Base-by-base conservation (phyloP, 2,797 vertebrate genomes). In the Chromobotia macracanthus region DNA sequence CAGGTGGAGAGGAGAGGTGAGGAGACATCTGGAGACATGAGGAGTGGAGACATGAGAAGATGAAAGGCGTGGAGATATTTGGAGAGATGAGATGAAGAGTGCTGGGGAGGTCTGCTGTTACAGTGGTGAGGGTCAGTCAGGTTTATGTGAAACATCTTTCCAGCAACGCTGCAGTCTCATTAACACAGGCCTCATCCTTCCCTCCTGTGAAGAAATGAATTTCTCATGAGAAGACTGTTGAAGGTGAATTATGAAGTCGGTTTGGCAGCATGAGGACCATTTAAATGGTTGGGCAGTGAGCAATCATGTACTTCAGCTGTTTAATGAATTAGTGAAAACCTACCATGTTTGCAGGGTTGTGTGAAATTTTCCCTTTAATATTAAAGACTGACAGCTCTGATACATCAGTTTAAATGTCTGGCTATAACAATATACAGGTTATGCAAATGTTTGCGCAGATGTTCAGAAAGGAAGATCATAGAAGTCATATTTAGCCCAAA, bases 211-310 rank as follows among this genome's bases (percentile, higher is more conserved):
- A 44, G 63, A 75, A 80, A 82, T 63, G 23, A 79, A 69, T 74
- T 79, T n/a, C n/a, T n/a, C n/a, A n/a, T n/a, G 79, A 79, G 66
- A 16, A 60, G 46, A 68, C 72, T 68, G 21, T 41, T 51, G 53
- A 71, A 78, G 53, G 61, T 82, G 71, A 72, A 86, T 81, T 63
- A 77, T 70, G 58, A 75, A 75, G 31, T 55, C 55, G 50, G 50
- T 53, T 75, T 55, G 16, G 73, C 61, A 66, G 48, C 48, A 41
- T 6, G 5, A 41, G 61, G 73, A 75, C 50, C 73, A 66, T 75
- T 66, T 66, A 66, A 66, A 75, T 25, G 15, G 31, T 66, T 44
- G 63, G 35, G 31, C 63, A 75, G 19, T 44, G 35, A 75, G 61
- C 66, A 75, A 66, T 66, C 21, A 66, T 55, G 63, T 55, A 50